Percentiles rank a stretch among this genome's conserved stretches.
phyloP scores from a whole-genome alignment of 53 echinoderm and acorn worm species.

The Glandiceps talaboti region DNA sequence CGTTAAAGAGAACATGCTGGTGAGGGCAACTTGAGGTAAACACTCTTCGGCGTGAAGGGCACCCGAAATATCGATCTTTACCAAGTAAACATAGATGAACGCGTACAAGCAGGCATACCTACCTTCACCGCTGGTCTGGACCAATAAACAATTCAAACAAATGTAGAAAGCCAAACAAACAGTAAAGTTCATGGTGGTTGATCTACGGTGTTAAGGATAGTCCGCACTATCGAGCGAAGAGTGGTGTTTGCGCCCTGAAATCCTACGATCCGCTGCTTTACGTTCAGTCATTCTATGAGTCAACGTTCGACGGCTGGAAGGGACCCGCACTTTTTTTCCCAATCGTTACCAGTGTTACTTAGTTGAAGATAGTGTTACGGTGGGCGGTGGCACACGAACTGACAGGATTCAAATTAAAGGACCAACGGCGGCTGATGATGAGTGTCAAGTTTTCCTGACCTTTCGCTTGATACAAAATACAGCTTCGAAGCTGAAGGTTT shows the following conservation, averaged over 20 bases:
- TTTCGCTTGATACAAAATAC: not conserved
- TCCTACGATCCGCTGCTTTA: not conserved
- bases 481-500: not conserved
- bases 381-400: not conserved
- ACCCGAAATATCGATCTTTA: too few relatives aligned
- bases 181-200: not conserved
- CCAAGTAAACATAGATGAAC: too few relatives aligned
- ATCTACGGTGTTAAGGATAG: not conserved
- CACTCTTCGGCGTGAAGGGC: too few relatives aligned
- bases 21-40: too few relatives aligned
- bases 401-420: not conserved
- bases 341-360: not conserved
- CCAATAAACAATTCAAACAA: not conserved
- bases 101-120: too few relatives aligned
- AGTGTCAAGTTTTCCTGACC: not conserved
- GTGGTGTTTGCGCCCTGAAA: not conserved
- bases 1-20: too few relatives aligned
- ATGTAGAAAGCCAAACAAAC: not conserved
- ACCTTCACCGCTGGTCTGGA: not conserved
- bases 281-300: not conserved
- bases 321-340: not conserved
- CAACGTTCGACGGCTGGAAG: not conserved
- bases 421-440: not conserved
- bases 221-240: not conserved
- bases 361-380: not conserved